Conservation (phyloP, 2,888 invertebrate species). For the Agrochola circellaris region DNA sequence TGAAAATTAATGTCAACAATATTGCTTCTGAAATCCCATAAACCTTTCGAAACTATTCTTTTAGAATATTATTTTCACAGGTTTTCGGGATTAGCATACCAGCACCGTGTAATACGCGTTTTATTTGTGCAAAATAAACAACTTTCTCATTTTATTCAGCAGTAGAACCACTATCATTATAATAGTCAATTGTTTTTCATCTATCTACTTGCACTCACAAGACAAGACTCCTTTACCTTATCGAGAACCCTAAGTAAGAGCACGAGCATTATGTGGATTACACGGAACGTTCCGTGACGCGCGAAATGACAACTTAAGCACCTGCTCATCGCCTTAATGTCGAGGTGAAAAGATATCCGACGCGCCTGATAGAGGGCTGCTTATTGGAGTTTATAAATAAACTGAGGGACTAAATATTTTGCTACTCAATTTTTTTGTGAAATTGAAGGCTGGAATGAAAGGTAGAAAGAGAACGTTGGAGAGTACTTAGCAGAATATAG, state of each 20-base stretch:
- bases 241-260: constrained; percentile 70
- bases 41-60: background rate
- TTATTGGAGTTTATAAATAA: constrained; percentile 74
- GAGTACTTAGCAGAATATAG: background rate
- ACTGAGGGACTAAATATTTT: constrained; percentile 40
- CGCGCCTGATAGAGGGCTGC: constrained; percentile 74
- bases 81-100: no score
- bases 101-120: no score
- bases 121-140: no score
- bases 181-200: background rate
- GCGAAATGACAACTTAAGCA: constrained; percentile 88
- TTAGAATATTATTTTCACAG: background rate
- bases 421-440: no score
- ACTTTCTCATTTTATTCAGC: background rate
- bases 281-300: constrained; percentile 77
- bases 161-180: background rate
- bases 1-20: background rate
- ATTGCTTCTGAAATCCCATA: background rate
- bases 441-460: background rate
- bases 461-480: rapidly evolving
- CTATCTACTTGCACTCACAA: background rate
- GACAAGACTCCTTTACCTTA: background rate
- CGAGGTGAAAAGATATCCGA: constrained; percentile 77
- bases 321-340: constrained; percentile 85
- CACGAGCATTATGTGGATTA: constrained; percentile 85